Evolutionary conservation across 2,888 invertebrate genomes (phyloP), one percentile per base, ranked within the genome.

Genomic region (Spodoptera littoralis): DNA sequence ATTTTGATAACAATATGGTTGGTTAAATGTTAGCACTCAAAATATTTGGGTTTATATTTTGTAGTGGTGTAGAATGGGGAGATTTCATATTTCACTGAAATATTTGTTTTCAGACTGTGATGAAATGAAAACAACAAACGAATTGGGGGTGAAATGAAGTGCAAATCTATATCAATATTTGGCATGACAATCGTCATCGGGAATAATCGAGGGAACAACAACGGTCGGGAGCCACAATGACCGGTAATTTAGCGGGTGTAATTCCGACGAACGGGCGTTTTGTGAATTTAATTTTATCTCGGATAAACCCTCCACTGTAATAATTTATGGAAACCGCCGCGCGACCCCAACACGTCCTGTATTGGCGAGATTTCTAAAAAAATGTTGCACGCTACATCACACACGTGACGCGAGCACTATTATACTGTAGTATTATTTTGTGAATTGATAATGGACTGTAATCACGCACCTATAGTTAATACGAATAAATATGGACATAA

Each of bases 281-380:
- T 86, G 82, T 81, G 81, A 90, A 89, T 91, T 91, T 87, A 89
- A 92, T 91, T 91, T 90, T 88, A 91, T 88, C 86, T 81, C 79
- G 86, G 83, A 84, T 86, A 87, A 88, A 84, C 87, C 85, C 77
- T 80, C 70, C 76, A 65, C 75, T 80, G 83, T 80, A 87, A 90
- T 90, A 88, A 89, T 88, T 91, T 88, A 90, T 89, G 84, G 77
- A 84, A 83, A 88, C 83, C 81, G 76, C 81, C 79, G 63, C 72
- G 70, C 76, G 50, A 75, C 72, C 76, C 80, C 73, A 73, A 72
- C 70, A 74, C 59, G 58, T 63, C 66, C 62, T 49, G 66, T 68
- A 76, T 61, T 64, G 64, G 70, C 52, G 61, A 60, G 70, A 57
- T 71, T 67, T 70, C 52, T 51, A 66, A 77, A 71, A 18, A 51